Conservation (phyloP, 2,113 vertebrate genomes). For the Bolborhynchus lineola region DNA sequence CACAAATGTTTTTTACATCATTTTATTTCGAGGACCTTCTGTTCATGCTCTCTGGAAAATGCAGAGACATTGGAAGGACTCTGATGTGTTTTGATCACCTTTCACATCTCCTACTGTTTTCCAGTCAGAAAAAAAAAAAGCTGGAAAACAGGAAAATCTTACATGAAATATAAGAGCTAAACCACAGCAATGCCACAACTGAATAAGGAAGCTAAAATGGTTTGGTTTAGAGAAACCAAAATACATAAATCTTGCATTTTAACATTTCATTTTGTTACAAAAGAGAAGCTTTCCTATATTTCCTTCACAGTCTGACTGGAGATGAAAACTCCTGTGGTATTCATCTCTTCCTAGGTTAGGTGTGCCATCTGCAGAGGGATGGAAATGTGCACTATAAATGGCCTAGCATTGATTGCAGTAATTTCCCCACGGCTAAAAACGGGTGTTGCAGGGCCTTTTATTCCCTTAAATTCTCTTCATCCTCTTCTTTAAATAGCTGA, state of each 20-base stretch:
- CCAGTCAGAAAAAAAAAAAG: not conserved
- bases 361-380: not conserved
- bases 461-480: not conserved
- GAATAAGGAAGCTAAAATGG: not conserved
- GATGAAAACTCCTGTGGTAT: not conserved
- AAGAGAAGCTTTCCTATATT: not conserved
- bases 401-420: not conserved
- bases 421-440: not conserved
- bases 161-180: not conserved
- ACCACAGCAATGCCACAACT: not conserved
- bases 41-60: not conserved
- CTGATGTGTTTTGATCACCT: not conserved
- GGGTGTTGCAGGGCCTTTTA: not conserved
- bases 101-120: not conserved
- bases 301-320: not conserved
- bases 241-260: not conserved
- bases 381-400: not conserved
- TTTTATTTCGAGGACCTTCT: not conserved
- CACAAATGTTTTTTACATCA: not conserved
- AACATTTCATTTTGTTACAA: not conserved
- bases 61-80: not conserved
- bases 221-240: not conserved
- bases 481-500: not conserved
- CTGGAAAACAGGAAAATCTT: not conserved
- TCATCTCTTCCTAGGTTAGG: conserved; percentile 8